A percentile compares a stretch with the other conserved stretches of the same genome.
These are phyloP conservation scores for Cephus nigrinus DNA, from an alignment of 2,888 invertebrate species.

Conservation along the genomic window DNA sequence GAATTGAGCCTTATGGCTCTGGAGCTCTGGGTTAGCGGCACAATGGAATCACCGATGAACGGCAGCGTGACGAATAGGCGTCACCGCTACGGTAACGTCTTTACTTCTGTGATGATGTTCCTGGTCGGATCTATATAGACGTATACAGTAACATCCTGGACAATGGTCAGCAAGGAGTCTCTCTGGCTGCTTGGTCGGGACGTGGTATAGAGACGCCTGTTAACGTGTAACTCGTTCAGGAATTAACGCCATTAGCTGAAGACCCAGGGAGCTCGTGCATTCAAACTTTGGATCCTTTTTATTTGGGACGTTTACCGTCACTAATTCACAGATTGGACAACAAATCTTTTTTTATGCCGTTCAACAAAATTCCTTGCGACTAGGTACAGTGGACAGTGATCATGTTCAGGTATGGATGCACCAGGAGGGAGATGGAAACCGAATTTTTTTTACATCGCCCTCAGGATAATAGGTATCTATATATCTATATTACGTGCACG, in stretches of 20 bases:
- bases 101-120: constrained; percentile 20
- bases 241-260: constrained; percentile 46
- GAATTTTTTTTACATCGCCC: background rate
- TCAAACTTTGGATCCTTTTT: constrained; percentile 1
- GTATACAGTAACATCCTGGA: background rate
- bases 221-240: constrained; percentile 31
- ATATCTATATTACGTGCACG: background rate
- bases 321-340: constrained; percentile 38
- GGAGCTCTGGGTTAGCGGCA: background rate
- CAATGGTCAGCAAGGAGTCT: background rate
- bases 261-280: constrained; percentile 9
- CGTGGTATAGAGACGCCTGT: constrained; percentile 25
- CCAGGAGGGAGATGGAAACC: background rate
- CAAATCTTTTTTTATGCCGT: constrained; percentile 34
- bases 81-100: constrained; percentile 32
- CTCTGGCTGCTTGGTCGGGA: constrained; percentile 1
- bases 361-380: constrained; percentile 35
- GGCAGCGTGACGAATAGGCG: constrained; percentile 29
- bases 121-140: background rate
- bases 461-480: background rate
- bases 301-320: constrained; percentile 29
- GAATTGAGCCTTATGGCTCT: background rate
- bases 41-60: constrained; percentile 5
- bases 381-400: background rate
- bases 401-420: background rate